These are phyloP conservation scores for Passer domesticus DNA, from an alignment of 2,113 vertebrate species.

Conservation along the genomic window DNA sequence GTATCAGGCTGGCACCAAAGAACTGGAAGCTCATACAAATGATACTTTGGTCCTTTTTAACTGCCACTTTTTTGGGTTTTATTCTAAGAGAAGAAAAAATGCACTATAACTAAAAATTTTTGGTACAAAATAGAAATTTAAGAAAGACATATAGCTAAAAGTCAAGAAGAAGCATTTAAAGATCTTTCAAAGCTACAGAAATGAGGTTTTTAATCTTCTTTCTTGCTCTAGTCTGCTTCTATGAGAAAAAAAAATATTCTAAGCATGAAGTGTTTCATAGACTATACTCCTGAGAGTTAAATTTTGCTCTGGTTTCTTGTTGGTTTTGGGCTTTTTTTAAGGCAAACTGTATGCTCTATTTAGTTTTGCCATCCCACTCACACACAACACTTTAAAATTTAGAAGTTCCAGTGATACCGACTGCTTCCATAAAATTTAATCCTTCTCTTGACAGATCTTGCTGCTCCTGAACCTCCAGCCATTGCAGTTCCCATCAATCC, in stretches of 20 bases:
- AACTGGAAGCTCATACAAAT: neutral
- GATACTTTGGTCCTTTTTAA: neutral
- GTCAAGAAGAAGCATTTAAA: neutral
- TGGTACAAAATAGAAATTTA: neutral
- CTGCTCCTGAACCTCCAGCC: neutral
- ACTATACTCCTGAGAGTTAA: neutral
- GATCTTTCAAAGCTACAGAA: neutral
- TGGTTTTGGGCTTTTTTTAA: neutral
- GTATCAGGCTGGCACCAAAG: neutral
- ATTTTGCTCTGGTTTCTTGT: neutral
- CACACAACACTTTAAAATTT: neutral
- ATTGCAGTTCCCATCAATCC: neutral
- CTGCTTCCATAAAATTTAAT: neutral
- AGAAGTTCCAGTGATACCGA: neutral
- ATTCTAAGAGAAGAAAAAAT: neutral
- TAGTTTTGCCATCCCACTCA: slow-evolving; percentile 22
- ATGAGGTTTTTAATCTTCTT: neutral
- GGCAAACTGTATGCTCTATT: neutral
- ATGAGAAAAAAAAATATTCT: neutral
- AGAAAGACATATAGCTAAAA: neutral
- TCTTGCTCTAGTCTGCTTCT: neutral
- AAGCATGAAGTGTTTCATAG: neutral
- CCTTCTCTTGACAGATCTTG: neutral
- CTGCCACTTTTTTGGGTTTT: neutral
- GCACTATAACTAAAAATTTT: neutral